Conservation (phyloP, 2,888 invertebrate species). For the Dynastes grantii region DNA sequence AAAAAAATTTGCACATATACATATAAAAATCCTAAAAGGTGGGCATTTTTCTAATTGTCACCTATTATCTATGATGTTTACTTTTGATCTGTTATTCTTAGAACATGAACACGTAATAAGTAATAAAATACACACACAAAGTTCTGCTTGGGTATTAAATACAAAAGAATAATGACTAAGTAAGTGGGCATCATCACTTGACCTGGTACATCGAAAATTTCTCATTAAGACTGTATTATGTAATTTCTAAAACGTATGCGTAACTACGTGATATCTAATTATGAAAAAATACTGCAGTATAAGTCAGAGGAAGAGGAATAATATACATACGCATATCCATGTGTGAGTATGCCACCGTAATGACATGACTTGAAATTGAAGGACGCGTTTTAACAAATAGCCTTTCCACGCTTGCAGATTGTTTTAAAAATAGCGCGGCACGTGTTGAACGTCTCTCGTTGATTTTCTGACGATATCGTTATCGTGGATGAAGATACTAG, state of each 20-base stretch:
- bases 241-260: too few species aligned
- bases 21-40: background rate
- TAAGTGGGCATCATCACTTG: background rate
- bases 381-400: constrained; percentile 9
- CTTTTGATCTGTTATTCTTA: background rate
- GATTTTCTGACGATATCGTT: constrained; percentile 1
- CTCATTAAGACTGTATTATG: too few species aligned
- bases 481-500: background rate
- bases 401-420: constrained; percentile 14
- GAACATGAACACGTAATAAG: constrained; percentile 8
- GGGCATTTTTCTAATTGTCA: background rate
- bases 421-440: constrained; percentile 23
- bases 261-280: too few species aligned
- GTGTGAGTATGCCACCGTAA: background rate
- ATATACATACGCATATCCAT: background rate
- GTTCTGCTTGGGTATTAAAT: background rate
- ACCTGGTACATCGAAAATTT: background rate
- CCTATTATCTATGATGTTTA: constrained; percentile 8
- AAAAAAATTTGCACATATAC: background rate
- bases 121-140: background rate
- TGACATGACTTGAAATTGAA: constrained; percentile 16
- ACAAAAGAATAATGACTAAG: background rate
- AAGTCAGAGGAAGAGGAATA: background rate
- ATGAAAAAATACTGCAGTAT: too few species aligned
- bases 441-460: background rate